Evolutionary conservation across 2,113 vertebrate genomes (phyloP), one percentile per base, ranked within the genome.

Genomic region (Camelus bactrianus): DNA sequence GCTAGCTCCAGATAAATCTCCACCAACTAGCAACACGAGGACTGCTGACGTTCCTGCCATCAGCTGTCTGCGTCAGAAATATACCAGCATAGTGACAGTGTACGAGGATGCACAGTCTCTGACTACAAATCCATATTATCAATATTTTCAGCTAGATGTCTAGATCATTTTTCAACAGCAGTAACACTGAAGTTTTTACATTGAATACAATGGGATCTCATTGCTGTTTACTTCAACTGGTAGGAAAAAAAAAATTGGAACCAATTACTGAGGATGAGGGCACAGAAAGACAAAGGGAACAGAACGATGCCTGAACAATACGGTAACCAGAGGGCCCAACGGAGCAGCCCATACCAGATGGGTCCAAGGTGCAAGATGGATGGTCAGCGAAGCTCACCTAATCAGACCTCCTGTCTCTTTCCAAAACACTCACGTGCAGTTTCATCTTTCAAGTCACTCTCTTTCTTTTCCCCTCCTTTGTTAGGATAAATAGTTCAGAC

Each of bases 381-480:
- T 17, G 28, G 19, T 28, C 24, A 62, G 24, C 22, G 64, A 92
- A 54, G 56, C 8, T 79, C 0, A n/a, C 14, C 35, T 20, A 67
- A 75, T 82, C 91, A 77, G n/a, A 87, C 79, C 35, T 83, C 65
- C 75, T 58, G 30, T 9, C 54, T 77, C 93, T 62, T 69, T 77
- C 91, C 88, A 54, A 96, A 93, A 95, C 26, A 90, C 19, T 83
- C 69, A 83, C 93, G 52, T 91, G 52, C 94, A 83, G 35, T 75
- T 96, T 84, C n/a, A 75, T 82, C 96, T 96, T 82, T 87, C 94
- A 93, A 48, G 62, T 79, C 83, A 32, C 32, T 42, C 38, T 90
- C 35, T 60, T 38, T 93, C 42, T 52, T 56, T 64, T 60, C 91
- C 70, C 42, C 52, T 91, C 85, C 72, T 65, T 89, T 62, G 54